Base-by-base conservation (phyloP, 2,113 vertebrate species). In the Lamprotornis superbus region DNA sequence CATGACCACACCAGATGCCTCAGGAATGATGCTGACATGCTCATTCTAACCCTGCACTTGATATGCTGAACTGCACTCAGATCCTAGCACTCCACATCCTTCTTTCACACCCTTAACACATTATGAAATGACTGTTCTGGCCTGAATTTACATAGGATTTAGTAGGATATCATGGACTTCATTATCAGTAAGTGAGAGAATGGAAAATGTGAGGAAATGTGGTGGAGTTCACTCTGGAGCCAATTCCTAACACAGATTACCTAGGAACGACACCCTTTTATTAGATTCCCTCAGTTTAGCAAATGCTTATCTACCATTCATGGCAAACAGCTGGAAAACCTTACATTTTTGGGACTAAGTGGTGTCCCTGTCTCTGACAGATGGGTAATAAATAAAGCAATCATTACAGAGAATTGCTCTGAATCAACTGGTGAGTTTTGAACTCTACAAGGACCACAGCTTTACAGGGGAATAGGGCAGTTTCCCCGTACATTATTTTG, bases 201-300 rank as follows among this genome's bases (percentile, higher is more conserved):
- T 89, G 76, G 89, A 94, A 96, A 90, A 92, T 94, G 83, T 81
- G 88, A 90, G 60, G 68, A 86, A 90, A 88, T 47, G 47, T 59
- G 83, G 76, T 71, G 52, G 68, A 95, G 50, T 30, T 77, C 35
- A 28, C 49, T 76, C 69, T 47, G 39, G 75, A 93, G 93, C 42
- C 76, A 63, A 55, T 65, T 91, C n/a, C 75, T 71, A 90, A 84
- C 20, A 44, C 6, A 67, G 63, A 93, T 67, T 92, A 80, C 82
- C 44, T 60, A 81, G 53, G 47, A 87, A 87, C 37, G 40, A 74
- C 71, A 83, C 15, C 5, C 33, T 94, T 64, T 85, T 73, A 92
- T 64, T 65, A 70, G 64, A 70, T 91, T 83, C 65, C n/a, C 69
- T 78, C 64, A 59, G 55, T 94, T 84, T 64, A 84, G 47, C 56